Conservation (phyloP, 2,113 vertebrate species). For the Anguilla rostrata region DNA sequence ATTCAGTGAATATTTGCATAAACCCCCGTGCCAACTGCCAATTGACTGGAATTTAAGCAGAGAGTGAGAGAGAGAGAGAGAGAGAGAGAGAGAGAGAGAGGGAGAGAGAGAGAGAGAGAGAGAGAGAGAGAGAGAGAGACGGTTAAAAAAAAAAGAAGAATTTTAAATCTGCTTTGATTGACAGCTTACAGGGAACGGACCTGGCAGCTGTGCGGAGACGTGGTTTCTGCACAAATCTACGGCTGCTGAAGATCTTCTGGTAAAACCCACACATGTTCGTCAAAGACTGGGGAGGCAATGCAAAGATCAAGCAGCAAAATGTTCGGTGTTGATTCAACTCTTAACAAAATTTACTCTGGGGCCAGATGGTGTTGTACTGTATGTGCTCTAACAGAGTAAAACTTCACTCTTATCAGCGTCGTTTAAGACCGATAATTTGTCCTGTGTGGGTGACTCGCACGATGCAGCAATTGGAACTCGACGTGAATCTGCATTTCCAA, state of each 20-base stretch:
- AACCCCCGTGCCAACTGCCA: constrained; percentile 50
- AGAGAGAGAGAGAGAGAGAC: constrained; percentile 46
- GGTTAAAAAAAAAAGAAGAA: constrained; percentile 57
- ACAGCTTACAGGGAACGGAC: constrained; percentile 36
- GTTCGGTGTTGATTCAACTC: too few relatives aligned
- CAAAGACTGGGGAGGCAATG: not conserved
- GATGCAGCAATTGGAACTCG: too few relatives aligned
- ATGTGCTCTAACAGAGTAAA: too few relatives aligned
- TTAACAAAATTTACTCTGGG: too few relatives aligned
- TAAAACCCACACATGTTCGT: not conserved
- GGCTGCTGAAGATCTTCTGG: constrained; percentile 18
- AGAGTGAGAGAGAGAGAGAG: constrained; percentile 53
- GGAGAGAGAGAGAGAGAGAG: constrained; percentile 51
- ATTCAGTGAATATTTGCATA: constrained; percentile 51
- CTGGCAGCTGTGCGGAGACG: constrained; percentile 36
- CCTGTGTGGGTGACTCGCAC: too few relatives aligned
- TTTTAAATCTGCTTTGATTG: constrained; percentile 41
- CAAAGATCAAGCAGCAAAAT: too few relatives aligned
- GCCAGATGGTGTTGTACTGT: too few relatives aligned
- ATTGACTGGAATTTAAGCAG: constrained; percentile 56
- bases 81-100: constrained; percentile 52
- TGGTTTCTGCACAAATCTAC: constrained; percentile 30
- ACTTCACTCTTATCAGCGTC: too few relatives aligned
- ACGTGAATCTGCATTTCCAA: not conserved
- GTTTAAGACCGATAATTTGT: too few relatives aligned